These are phyloP conservation scores for Nibea coibor DNA, from an alignment of 2,113 vertebrate species.

Conservation along the genomic window DNA sequence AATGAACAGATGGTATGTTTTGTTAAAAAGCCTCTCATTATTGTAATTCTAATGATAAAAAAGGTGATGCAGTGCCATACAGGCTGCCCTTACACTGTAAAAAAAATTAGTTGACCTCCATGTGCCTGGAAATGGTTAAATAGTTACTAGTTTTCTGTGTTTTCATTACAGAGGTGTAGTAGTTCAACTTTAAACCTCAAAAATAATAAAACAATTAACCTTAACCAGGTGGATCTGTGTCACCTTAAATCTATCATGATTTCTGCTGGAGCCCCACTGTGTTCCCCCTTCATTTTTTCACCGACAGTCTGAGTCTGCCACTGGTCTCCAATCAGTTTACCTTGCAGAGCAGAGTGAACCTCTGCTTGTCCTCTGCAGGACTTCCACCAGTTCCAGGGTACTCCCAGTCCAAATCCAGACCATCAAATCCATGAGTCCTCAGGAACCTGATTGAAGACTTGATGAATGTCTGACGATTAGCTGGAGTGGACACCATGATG, in stretches of 20 bases:
- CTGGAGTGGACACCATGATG: conserved; percentile 76
- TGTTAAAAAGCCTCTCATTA: too few relatives aligned
- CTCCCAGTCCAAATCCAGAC: conserved; percentile 87
- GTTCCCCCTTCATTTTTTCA: neutral
- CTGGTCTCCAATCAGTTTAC: conserved; percentile 57
- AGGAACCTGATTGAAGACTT: conserved; percentile 84
- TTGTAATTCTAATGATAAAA: too few relatives aligned
- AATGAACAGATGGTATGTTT: too few relatives aligned
- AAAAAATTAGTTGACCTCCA: too few relatives aligned
- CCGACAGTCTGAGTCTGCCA: neutral
- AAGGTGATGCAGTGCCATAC: too few relatives aligned
- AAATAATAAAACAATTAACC: neutral
- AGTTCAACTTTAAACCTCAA: neutral
- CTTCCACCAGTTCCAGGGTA: conserved; percentile 84
- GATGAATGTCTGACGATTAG: conserved; percentile 84
- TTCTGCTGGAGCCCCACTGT: neutral
- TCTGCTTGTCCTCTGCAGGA: conserved; percentile 83
- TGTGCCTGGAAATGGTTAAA: too few relatives aligned
- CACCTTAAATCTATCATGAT: neutral
- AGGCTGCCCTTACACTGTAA: too few relatives aligned
- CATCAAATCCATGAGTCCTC: conserved; percentile 85
- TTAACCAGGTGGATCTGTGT: too few relatives aligned
- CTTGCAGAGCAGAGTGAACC: conserved; percentile 84
- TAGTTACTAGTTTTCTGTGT: too few relatives aligned
- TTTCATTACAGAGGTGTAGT: neutral